Conservation (phyloP, 2,888 invertebrate genomes). For the Icerya purchasi region DNA sequence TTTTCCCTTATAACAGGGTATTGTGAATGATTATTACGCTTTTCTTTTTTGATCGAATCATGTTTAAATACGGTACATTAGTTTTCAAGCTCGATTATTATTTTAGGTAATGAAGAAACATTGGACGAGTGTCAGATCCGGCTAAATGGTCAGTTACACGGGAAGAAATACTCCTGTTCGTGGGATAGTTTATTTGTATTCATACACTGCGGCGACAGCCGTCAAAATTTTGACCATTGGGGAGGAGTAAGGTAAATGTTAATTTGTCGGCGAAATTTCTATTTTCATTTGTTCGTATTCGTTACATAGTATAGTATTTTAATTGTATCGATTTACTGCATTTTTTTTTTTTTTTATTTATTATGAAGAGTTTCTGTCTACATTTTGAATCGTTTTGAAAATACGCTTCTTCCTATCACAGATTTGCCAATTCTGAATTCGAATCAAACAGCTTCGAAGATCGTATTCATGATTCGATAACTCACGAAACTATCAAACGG, state of each 20-base stretch:
- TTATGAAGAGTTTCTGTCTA: too few relatives aligned
- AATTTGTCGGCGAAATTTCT: neutral
- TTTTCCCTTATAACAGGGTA: too few relatives aligned
- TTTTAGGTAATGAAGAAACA: conserved; percentile 37
- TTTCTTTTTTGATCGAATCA: too few relatives aligned
- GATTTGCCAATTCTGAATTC: conserved; percentile 74
- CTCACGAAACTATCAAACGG: conserved; percentile 44
- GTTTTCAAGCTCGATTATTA: too few relatives aligned
- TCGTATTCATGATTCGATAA: conserved; percentile 56
- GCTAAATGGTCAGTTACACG: conserved; percentile 65
- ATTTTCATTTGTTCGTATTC: neutral
- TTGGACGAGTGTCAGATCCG: conserved; percentile 70
- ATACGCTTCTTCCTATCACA: conserved; percentile 18
- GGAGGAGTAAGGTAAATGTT: conserved; percentile 51
- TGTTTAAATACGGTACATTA: too few relatives aligned
- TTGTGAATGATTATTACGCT: too few relatives aligned
- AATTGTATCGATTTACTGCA: neutral
- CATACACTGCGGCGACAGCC: conserved; percentile 60
- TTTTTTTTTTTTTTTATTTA: neutral
- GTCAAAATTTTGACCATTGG: conserved; percentile 58
- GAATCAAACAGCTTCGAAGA: conserved; percentile 67
- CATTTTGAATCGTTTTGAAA: too few relatives aligned
- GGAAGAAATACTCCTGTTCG: conserved; percentile 60
- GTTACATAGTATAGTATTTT: neutral
- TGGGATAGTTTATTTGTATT: conserved; percentile 86